Evolutionary conservation across 2,113 vertebrate genomes (phyloP).

Genomic region (Cyprinodon tularosa): DNA sequence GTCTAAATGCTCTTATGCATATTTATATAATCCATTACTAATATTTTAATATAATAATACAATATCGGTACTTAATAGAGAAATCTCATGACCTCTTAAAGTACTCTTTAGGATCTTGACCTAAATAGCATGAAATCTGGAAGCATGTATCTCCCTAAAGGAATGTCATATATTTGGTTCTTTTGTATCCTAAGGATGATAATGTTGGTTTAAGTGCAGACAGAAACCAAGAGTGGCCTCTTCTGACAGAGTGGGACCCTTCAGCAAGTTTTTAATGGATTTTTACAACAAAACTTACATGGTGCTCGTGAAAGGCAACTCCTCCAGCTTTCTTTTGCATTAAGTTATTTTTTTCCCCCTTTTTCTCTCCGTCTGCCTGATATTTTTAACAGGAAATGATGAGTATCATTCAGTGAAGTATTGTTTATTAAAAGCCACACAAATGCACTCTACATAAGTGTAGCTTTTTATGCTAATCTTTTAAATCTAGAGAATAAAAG

Average conservation of each 20-base stretch:
- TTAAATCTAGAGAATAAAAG: constrained; percentile 13
- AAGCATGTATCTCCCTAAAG: constrained; percentile 22
- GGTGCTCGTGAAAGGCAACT: constrained; percentile 61
- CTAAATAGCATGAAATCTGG: constrained; percentile 17
- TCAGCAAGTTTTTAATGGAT: constrained; percentile 73
- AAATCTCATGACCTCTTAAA: constrained; percentile 18
- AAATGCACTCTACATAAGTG: constrained; percentile 42
- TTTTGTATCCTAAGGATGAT: constrained; percentile 55
- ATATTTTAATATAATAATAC: constrained; percentile 14
- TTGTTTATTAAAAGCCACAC: constrained; percentile 38
- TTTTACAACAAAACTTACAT: constrained; percentile 59
- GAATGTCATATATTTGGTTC: constrained; percentile 16
- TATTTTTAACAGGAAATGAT: constrained; percentile 51
- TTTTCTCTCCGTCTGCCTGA: constrained; percentile 38
- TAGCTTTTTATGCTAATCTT: constrained; percentile 38
- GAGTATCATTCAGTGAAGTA: constrained; percentile 36
- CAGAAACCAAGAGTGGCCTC: constrained; percentile 42
- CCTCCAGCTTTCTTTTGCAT: constrained; percentile 56
- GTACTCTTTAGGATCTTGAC: constrained; percentile 9
- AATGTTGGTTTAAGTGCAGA: constrained; percentile 64
- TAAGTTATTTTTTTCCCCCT: constrained; percentile 44
- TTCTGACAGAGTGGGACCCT: constrained; percentile 54
- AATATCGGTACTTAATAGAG: constrained; percentile 13
- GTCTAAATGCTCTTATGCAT: constrained; percentile 5
- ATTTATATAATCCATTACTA: constrained; percentile 17